Conservation (phyloP, 2,797 vertebrate species). For the Threskiornis aethiopicus region DNA sequence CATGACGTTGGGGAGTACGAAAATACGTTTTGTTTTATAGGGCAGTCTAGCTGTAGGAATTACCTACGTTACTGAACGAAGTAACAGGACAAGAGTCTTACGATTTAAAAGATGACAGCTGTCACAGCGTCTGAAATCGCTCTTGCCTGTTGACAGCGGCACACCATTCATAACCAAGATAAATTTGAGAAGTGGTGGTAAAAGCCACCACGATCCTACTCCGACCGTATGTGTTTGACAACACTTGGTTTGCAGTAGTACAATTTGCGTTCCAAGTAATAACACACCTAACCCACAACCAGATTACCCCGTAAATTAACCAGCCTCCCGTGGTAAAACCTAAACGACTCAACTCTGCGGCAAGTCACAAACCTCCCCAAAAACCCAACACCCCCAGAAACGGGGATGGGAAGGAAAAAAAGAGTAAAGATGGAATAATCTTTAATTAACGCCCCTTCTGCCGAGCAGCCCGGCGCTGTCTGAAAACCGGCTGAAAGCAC, state of each 20-base stretch:
- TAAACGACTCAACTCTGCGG: accelerated
- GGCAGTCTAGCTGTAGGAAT: neutral
- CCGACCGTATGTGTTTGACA: neutral
- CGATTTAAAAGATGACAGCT: neutral
- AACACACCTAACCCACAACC: neutral
- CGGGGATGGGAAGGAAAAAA: neutral
- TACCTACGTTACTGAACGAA: neutral
- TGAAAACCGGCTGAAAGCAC: too few relatives aligned
- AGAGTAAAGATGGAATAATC: neutral
- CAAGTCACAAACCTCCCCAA: neutral
- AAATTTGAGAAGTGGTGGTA: neutral
- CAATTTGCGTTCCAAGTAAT: neutral
- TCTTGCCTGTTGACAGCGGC: neutral
- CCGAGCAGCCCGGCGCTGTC: neutral
- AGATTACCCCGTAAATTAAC: neutral
- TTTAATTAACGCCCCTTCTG: neutral
- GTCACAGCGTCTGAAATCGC: neutral
- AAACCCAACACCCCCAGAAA: neutral
- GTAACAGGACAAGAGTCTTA: neutral
- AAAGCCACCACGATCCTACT: neutral
- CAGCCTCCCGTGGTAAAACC: neutral
- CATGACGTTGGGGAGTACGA: neutral
- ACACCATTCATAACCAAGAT: neutral
- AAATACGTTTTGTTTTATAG: neutral
- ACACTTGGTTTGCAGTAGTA: neutral